phyloP scores from a whole-genome alignment of 2,797 vertebrate species.

The Ambastaia sidthimunki region DNA sequence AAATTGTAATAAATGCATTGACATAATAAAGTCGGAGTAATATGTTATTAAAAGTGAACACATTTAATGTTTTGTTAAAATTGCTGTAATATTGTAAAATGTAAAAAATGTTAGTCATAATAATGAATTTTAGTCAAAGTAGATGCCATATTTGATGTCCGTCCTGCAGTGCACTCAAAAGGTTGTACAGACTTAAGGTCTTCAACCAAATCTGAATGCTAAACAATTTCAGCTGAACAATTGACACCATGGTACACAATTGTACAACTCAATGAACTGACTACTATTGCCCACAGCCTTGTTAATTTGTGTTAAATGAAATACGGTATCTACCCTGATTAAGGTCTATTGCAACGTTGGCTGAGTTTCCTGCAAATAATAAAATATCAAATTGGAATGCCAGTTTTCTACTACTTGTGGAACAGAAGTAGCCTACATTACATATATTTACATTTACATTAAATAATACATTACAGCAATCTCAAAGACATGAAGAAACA shows the following conservation, averaged over 20 bases:
- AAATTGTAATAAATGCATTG: slow-evolving; percentile 10
- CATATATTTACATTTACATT: not conserved
- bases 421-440: not conserved
- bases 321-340: slow-evolving; percentile 3
- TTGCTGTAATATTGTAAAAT: slow-evolving; percentile 8
- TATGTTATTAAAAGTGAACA: slow-evolving; percentile 3
- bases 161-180: not conserved
- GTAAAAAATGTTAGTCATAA: slow-evolving; percentile 4
- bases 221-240: too few species aligned
- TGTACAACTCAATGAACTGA: not conserved
- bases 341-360: not conserved
- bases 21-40: slow-evolving; percentile 13
- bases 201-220: not conserved
- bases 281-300: not conserved
- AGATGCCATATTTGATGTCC: not conserved
- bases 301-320: not conserved
- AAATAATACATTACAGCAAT: not conserved
- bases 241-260: not conserved
- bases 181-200: not conserved
- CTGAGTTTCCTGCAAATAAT: not conserved
- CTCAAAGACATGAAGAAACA: not conserved
- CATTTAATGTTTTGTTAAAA: not conserved
- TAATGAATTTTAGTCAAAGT: not conserved
- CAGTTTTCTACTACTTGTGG: not conserved
- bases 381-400: not conserved